A percentile compares a stretch with the other conserved stretches of the same genome.
Evolutionary conservation across 1,140 invertebrate genomes (phyloP).

Genomic region (Meloidogyne chitwoodi): DNA sequence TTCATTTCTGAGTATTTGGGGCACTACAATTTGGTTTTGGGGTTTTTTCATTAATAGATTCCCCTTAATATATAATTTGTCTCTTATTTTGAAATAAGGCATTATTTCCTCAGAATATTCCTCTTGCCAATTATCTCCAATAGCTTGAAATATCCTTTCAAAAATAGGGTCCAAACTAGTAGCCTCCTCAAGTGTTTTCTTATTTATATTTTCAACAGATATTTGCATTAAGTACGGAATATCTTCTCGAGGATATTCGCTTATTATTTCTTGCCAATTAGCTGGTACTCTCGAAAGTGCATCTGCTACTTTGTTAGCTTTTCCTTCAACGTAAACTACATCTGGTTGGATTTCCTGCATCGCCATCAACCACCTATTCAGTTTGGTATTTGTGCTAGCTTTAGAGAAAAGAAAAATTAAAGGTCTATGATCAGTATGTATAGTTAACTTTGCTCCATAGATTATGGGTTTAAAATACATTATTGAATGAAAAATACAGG

Average conservation of each 20-base stretch:
- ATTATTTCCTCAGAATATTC: not conserved
- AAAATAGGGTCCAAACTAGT: not conserved
- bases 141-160: not conserved
- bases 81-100: not conserved
- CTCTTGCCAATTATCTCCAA: not conserved
- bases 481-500: not conserved
- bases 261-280: not conserved
- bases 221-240: not conserved
- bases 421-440: too few species aligned
- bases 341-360: too few species aligned
- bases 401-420: too few species aligned
- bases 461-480: not conserved
- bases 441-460: not conserved
- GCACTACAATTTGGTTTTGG: not conserved
- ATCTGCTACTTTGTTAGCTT: too few species aligned
- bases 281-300: too few species aligned
- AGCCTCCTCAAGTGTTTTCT: not conserved
- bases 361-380: too few species aligned
- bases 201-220: not conserved
- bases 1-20: not conserved
- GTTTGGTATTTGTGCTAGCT: too few species aligned
- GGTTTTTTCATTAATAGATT: not conserved
- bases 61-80: not conserved
- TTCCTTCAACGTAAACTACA: too few species aligned
- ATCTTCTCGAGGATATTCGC: not conserved